Conservation (phyloP, 2,797 vertebrate species). For the Craterocephalus amniculus region DNA sequence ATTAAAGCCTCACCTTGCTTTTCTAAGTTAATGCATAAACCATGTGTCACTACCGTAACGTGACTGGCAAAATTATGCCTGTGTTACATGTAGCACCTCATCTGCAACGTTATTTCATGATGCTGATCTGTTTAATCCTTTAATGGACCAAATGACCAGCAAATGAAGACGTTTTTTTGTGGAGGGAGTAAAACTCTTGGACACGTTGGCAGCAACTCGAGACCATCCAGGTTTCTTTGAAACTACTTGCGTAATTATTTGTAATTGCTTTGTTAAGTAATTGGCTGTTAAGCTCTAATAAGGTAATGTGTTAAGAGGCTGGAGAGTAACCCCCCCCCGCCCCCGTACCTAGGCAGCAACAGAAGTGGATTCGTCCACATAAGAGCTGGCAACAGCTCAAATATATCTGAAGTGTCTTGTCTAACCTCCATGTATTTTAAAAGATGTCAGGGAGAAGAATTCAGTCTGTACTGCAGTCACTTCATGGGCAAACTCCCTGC, state of each 20-base stretch:
- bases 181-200: slow-evolving; percentile 12
- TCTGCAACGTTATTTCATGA: slow-evolving; percentile 5
- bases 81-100: slow-evolving; percentile 2
- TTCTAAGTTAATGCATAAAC: slow-evolving; percentile 21
- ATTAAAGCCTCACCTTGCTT: slow-evolving; percentile 5
- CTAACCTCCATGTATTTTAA: slow-evolving; percentile 53
- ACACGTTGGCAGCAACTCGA: slow-evolving; percentile 55
- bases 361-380: slow-evolving; percentile 58
- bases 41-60: background rate
- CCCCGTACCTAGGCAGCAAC: slow-evolving; percentile 43
- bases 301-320: slow-evolving; percentile 40
- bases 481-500: slow-evolving; percentile 45
- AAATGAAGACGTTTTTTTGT: slow-evolving; percentile 9
- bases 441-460: slow-evolving; percentile 41
- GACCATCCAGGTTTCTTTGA: slow-evolving; percentile 50
- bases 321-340: no score
- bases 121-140: slow-evolving; percentile 13
- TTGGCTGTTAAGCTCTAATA: slow-evolving; percentile 65
- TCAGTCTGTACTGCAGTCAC: slow-evolving; percentile 32
- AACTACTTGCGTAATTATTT: slow-evolving; percentile 67
- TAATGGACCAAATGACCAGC: slow-evolving; percentile 11
- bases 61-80: slow-evolving; percentile 1
- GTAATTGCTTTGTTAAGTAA: slow-evolving; percentile 66
- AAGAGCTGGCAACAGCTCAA: slow-evolving; percentile 51
- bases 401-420: slow-evolving; percentile 46